Evolutionary conservation across 2,888 invertebrate species (phyloP).

Genomic region (Caenorhabditis zanzibari): DNA sequence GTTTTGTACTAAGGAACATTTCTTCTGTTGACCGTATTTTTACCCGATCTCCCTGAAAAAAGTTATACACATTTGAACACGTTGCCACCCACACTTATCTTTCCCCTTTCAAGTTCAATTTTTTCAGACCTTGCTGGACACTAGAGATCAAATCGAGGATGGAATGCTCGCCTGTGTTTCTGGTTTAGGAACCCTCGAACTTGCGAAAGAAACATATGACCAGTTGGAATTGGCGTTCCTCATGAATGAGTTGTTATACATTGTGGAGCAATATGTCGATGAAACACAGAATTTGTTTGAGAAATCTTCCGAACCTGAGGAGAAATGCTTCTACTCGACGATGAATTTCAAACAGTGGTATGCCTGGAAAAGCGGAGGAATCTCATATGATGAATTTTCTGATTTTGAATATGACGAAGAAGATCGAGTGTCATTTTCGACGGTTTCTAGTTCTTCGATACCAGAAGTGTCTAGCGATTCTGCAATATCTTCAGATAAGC

Average conservation of each 20-base stretch:
- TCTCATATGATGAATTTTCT: no score
- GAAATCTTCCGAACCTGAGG: neutral
- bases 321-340: constrained; percentile 3
- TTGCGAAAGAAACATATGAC: constrained; percentile 13
- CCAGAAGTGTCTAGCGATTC: no score
- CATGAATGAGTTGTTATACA: constrained; percentile 27
- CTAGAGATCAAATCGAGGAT: neutral
- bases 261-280: constrained; percentile 35
- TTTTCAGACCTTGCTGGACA: neutral
- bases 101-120: no score
- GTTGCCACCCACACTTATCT: no score
- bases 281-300: constrained; percentile 21
- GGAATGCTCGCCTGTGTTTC: neutral
- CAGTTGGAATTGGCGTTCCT: constrained; percentile 22
- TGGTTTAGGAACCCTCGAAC: neutral
- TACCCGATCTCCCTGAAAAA: no score
- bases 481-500: no score
- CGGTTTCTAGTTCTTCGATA: no score
- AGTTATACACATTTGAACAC: no score
- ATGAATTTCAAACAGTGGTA: constrained; percentile 30
- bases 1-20: no score
- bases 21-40: no score
- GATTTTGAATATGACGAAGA: neutral
- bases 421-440: neutral
- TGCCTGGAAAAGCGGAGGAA: neutral